These are phyloP conservation scores for Spea multiplicata DNA, from an alignment of 2,113 vertebrate species.

Conservation along the genomic window DNA sequence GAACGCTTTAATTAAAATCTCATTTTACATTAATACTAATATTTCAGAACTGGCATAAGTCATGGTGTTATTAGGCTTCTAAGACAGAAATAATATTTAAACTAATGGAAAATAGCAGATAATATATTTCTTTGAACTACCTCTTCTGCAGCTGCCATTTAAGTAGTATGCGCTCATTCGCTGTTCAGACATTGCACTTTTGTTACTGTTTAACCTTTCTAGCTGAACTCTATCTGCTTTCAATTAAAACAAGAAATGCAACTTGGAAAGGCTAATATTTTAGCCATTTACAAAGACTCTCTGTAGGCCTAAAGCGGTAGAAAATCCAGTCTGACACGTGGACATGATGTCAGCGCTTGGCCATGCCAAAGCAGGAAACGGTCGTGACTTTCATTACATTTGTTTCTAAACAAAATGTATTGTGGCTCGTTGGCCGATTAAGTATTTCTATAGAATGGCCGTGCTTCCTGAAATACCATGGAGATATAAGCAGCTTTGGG, in stretches of 20 bases:
- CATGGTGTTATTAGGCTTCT: slow-evolving; percentile 29
- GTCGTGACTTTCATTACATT: slow-evolving; percentile 40
- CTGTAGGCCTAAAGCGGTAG: slow-evolving; percentile 22
- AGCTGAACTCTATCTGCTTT: slow-evolving; percentile 45
- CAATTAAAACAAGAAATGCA: slow-evolving; percentile 42
- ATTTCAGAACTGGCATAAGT: slow-evolving; percentile 25
- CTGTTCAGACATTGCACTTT: slow-evolving; percentile 34
- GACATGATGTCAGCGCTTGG: slow-evolving; percentile 41
- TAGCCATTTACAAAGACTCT: slow-evolving; percentile 45
- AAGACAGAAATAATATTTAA: slow-evolving; percentile 34
- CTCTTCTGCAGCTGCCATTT: slow-evolving; percentile 39
- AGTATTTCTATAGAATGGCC: slow-evolving; percentile 8
- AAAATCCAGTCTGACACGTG: slow-evolving; percentile 43
- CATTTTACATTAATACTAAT: slow-evolving; percentile 17
- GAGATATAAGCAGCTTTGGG: too few species aligned
- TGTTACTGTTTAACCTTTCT: slow-evolving; percentile 38
- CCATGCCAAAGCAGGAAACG: slow-evolving; percentile 20
- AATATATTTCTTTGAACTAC: slow-evolving; percentile 47
- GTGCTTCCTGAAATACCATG: too few species aligned
- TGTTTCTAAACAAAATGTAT: slow-evolving; percentile 34
- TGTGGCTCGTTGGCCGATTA: slow-evolving; percentile 35
- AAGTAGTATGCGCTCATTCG: neutral
- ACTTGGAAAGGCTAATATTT: slow-evolving; percentile 44
- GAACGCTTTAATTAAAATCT: slow-evolving; percentile 20
- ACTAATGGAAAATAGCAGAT: slow-evolving; percentile 38